Evolutionary conservation across 2,113 vertebrate genomes (phyloP), one percentile per base, ranked within the genome.

Genomic region (Dicaeum eximium): DNA sequence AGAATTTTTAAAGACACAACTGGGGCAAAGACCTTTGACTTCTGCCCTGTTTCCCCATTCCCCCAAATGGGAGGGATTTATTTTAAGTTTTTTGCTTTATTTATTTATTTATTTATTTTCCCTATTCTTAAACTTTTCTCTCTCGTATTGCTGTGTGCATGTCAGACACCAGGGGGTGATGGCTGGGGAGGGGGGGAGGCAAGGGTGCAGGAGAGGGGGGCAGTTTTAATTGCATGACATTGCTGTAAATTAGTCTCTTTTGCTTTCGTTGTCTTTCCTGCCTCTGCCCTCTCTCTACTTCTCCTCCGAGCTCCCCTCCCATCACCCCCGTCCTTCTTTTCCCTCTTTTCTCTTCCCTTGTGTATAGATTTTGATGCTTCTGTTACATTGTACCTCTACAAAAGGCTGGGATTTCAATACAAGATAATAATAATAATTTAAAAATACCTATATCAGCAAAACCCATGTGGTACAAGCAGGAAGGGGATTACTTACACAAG

Each of bases 91-190:
- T 45, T 60, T 24, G 9, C 33, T 93, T 88, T 67, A 92, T 91
- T 97, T 97, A 79, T 95, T 97, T 95, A 83, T 96, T 96, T 93
- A 88, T 97, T 96, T 92, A 80, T 97, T 96, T 97, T 80, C 90
- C 98, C 98, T 98, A 92, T 97, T 98, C 98, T 98, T 94, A 94
- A 98, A 95, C 97, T 98, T 98, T 98, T 96, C 94, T 96, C 98
- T 99, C 98, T 99, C 97, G 98, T 99, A 98, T 98, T 98, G 98
- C 98, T 98, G 98, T 98, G 98, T 99, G 98, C 98, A 99, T 99
- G 98, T 98, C 98, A 97, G 97, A 98, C 98, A 98, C 93, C 94
- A 47, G 88, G 93, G 96, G 88, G 90, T 95, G 96, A 95, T 95
- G 96, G 96, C 83, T 94, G 94, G 97, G 96, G 86, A 92, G 83